Evolutionary conservation across 2,113 vertebrate species (phyloP).

Genomic region (Speoplatyrhinus poulsoni): DNA sequence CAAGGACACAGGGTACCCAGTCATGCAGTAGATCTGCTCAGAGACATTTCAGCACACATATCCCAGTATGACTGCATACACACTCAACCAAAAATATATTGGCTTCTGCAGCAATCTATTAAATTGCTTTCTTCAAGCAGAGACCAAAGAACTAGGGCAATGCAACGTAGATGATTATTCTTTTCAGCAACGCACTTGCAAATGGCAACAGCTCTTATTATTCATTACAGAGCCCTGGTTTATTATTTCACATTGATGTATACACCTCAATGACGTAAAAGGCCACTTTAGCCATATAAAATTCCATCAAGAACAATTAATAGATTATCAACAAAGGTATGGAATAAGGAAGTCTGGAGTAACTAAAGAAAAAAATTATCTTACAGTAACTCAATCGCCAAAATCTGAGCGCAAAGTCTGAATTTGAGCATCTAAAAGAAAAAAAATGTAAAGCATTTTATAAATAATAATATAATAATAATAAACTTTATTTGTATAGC

Average conservation of each 20-base stretch:
- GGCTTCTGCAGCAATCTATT: background rate
- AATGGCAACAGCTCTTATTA: no score
- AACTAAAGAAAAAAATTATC: conserved; percentile 23
- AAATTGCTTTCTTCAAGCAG: background rate
- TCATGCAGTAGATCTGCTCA: background rate
- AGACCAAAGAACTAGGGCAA: background rate
- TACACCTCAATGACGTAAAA: no score
- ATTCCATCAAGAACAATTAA: no score
- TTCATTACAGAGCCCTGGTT: no score
- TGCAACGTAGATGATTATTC: no score
- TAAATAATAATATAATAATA: no score
- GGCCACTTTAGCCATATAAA: no score
- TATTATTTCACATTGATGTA: no score
- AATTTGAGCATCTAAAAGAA: conserved; percentile 16
- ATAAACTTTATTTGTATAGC: no score
- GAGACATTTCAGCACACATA: background rate
- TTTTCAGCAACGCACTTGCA: no score
- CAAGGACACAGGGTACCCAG: background rate
- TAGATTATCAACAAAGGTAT: no score
- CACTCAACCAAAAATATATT: background rate
- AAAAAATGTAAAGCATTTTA: conserved; percentile 21
- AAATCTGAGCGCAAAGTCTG: conserved; percentile 13
- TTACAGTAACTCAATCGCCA: conserved; percentile 3
- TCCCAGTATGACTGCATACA: background rate
- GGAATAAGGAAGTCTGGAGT: background rate